Evolutionary conservation across 2,113 vertebrate genomes (phyloP).

Genomic region (Sitta europaea): DNA sequence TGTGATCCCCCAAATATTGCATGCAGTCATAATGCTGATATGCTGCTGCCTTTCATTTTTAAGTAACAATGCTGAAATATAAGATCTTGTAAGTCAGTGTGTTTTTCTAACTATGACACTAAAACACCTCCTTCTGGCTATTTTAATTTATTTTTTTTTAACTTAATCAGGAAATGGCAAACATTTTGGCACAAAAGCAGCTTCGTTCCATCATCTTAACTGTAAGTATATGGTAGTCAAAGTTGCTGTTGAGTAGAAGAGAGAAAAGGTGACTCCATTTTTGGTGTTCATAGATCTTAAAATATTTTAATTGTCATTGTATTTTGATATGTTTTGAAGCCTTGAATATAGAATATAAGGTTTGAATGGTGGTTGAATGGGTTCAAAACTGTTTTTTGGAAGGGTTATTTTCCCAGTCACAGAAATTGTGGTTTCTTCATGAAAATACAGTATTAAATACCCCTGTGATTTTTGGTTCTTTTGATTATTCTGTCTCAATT

Average conservation of each 20-base stretch:
- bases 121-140: not conserved
- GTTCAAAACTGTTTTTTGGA: not conserved
- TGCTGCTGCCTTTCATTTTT: not conserved
- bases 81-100: not conserved
- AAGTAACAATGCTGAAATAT: conserved; percentile 8
- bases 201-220: conserved; percentile 92
- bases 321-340: not conserved
- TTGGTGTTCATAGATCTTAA: not conserved
- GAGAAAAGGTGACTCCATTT: not conserved
- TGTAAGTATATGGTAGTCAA: conserved; percentile 77
- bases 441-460: not conserved
- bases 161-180: conserved; percentile 89
- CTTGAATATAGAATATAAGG: not conserved
- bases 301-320: not conserved
- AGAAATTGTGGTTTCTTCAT: not conserved
- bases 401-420: not conserved
- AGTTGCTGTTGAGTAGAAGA: not conserved
- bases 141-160: not conserved
- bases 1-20: not conserved
- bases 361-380: not conserved
- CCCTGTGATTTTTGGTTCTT: not conserved
- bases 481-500: not conserved
- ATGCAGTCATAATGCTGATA: not conserved
- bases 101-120: not conserved
- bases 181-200: conserved; percentile 96